Conservation (phyloP, 2,113 vertebrate species). For the Phyllostomus discolor region DNA sequence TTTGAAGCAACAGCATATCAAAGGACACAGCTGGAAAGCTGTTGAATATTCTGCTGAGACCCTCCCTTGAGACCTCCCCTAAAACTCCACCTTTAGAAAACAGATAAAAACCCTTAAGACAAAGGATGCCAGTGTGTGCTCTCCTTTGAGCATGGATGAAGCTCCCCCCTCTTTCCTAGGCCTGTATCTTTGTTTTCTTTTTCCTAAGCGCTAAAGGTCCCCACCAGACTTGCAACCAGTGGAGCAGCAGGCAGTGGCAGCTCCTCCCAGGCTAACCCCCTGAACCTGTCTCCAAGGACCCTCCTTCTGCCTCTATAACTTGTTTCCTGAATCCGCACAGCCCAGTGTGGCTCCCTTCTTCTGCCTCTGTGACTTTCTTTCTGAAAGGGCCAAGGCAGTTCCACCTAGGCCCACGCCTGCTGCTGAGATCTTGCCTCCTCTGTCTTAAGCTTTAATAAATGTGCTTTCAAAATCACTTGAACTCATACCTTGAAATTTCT, state of each 20-base stretch:
- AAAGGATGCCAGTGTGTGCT: neutral
- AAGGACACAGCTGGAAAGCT: neutral
- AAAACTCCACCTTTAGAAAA: neutral
- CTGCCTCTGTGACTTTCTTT: neutral
- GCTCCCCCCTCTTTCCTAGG: neutral
- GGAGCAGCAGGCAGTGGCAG: neutral
- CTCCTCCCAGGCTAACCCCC: neutral
- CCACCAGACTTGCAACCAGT: neutral
- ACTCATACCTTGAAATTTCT: neutral
- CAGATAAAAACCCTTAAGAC: neutral
- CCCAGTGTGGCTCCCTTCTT: neutral
- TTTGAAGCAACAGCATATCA: neutral
- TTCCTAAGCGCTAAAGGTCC: neutral
- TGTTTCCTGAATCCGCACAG: neutral
- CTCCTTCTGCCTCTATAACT: neutral
- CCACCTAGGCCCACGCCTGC: neutral
- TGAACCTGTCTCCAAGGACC: neutral
- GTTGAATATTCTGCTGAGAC: neutral
- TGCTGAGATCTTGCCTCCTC: neutral
- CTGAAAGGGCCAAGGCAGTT: neutral
- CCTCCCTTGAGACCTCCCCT: neutral
- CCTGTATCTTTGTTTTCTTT: neutral
- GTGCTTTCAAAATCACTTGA: neutral
- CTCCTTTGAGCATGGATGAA: neutral
- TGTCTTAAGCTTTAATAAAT: neutral